Evolutionary conservation across 2,113 vertebrate genomes (phyloP).

Genomic region (Ivindomyrus marchei): DNA sequence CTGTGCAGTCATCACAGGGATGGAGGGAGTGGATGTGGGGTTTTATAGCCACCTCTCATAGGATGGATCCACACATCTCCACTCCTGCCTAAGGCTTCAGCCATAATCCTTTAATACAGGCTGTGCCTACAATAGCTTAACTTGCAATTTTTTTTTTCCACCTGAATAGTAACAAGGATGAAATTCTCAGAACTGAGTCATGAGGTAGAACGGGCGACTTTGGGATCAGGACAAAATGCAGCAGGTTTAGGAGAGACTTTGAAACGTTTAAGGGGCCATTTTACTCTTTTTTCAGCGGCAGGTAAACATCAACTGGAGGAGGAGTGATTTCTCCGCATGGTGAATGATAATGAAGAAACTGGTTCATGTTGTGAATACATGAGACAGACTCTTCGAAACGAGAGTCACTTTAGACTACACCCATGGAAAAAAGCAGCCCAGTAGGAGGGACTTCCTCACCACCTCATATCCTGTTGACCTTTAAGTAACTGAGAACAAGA

Average conservation of each 20-base stretch:
- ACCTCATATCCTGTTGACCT: slow-evolving; percentile 1
- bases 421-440: neutral
- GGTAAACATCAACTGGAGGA: neutral
- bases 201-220: neutral
- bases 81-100: slow-evolving; percentile 49
- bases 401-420: neutral
- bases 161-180: slow-evolving; percentile 40
- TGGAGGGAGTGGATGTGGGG: slow-evolving; percentile 28
- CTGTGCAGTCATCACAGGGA: slow-evolving; percentile 33
- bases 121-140: slow-evolving; percentile 55
- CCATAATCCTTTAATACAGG: slow-evolving; percentile 55
- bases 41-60: slow-evolving; percentile 30
- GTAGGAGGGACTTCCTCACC: neutral
- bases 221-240: neutral
- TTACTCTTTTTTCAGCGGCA: neutral
- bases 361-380: neutral
- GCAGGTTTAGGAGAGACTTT: neutral
- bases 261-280: neutral
- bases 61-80: slow-evolving; percentile 42
- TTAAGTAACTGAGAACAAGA: slow-evolving; percentile 6
- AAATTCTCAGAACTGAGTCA: slow-evolving; percentile 45
- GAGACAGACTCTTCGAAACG: neutral
- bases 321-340: neutral
- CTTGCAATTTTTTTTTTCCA: slow-evolving; percentile 48
- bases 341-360: neutral